Percentiles rank a stretch among this genome's conserved stretches.
phyloP scores from a whole-genome alignment of 2,888 invertebrate species.

The Gasteruption jaculator region DNA sequence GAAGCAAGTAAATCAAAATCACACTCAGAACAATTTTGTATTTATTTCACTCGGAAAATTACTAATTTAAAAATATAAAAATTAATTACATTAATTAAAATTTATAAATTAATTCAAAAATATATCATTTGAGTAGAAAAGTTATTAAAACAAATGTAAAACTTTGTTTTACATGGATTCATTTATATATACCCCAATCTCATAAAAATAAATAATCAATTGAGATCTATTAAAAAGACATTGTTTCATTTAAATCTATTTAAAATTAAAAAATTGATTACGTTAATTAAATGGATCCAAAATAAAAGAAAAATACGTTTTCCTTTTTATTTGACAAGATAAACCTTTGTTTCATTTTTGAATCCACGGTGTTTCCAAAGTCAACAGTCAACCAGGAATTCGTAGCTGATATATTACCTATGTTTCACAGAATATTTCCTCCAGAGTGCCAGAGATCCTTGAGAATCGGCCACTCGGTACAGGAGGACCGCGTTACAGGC shows the following conservation, averaged over 20 bases:
- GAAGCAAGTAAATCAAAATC: conserved; percentile 3
- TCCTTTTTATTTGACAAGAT: no score
- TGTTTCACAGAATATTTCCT: conserved; percentile 58
- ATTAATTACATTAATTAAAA: neutral
- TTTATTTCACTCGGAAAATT: neutral
- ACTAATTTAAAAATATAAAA: neutral
- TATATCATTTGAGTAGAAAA: conserved; percentile 62
- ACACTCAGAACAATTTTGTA: neutral
- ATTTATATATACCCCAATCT: no score
- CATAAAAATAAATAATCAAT: neutral
- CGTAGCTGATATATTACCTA: no score
- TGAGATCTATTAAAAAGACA: neutral
- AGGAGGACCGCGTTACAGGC: conserved; percentile 71
- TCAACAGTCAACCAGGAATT: no score
- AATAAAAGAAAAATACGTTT: no score
- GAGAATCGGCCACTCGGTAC: conserved; percentile 58
- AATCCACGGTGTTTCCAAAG: no score
- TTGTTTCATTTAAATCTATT: conserved; percentile 6
- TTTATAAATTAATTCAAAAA: no score
- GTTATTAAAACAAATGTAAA: conserved; percentile 57
- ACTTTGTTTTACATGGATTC: neutral
- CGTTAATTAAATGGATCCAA: no score
- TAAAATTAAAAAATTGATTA: no score
- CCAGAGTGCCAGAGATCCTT: conserved; percentile 56
- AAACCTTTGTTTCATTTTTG: no score